Conservation (phyloP, 2,888 invertebrate species). For the Augochlorella aurata region DNA sequence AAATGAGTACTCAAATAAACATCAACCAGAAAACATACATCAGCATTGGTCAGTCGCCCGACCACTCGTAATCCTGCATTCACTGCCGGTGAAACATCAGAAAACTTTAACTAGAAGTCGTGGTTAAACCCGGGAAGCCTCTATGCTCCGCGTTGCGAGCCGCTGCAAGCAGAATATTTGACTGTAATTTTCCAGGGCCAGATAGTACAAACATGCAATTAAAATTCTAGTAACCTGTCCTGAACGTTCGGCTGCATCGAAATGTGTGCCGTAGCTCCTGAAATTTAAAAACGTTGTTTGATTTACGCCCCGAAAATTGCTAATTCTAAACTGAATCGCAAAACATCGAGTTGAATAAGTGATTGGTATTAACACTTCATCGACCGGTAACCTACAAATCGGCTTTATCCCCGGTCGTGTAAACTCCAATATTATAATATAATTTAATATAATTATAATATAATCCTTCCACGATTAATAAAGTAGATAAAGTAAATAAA, state of each 20-base stretch:
- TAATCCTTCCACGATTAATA: too few relatives aligned
- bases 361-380: too few relatives aligned
- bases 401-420: too few relatives aligned
- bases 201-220: background rate
- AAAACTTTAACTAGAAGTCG: constrained; percentile 2
- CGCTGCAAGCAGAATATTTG: background rate
- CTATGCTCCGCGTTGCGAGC: background rate
- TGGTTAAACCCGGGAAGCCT: constrained; percentile 7
- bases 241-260: background rate
- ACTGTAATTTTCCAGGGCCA: background rate
- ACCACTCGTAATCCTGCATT: background rate
- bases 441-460: too few relatives aligned
- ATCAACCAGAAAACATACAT: constrained; percentile 10
- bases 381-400: too few relatives aligned
- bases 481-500: too few relatives aligned
- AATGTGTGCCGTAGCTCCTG: background rate
- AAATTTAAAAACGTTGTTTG: background rate
- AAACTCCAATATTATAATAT: too few relatives aligned
- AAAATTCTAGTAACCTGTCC: background rate
- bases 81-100: background rate
- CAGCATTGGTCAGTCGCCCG: constrained; percentile 6
- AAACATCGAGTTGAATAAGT: background rate
- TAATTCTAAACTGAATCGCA: background rate
- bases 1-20: constrained; percentile 17
- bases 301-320: background rate